Evolutionary conservation across 2,113 vertebrate genomes (phyloP).

Genomic region (Dermatemys mawii): DNA sequence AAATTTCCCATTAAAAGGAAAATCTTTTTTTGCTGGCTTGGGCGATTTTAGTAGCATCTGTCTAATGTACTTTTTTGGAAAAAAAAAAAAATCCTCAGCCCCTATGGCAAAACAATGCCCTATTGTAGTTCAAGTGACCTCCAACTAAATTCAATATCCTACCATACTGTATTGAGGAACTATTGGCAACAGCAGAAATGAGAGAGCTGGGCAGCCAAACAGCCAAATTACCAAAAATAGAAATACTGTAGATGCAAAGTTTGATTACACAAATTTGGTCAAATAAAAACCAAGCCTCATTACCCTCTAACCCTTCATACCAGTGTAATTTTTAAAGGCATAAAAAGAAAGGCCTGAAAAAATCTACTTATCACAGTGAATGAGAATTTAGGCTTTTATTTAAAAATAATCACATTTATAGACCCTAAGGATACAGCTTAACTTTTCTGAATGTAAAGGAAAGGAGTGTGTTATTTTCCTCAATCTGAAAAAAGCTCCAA

Average conservation of each 20-base stretch:
- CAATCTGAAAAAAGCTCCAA: too few species aligned
- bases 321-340: fast-evolving
- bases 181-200: background rate
- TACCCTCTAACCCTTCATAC: background rate
- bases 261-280: fast-evolving
- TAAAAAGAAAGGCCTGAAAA: too few species aligned
- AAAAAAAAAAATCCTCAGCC: too few species aligned
- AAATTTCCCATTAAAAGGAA: fast-evolving
- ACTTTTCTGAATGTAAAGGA: too few species aligned
- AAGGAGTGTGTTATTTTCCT: too few species aligned
- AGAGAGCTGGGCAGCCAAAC: background rate
- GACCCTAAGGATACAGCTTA: too few species aligned
- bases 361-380: too few species aligned
- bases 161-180: background rate
- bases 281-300: background rate
- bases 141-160: background rate
- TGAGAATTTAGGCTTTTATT: too few species aligned
- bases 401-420: too few species aligned
- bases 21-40: background rate
- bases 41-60: background rate
- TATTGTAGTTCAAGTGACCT: fast-evolving
- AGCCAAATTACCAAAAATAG: background rate
- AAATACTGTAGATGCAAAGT: fast-evolving
- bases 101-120: background rate
- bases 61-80: too few species aligned